Evolutionary conservation across 2,797 vertebrate genomes (phyloP).

Genomic region (Lerista edwardsae): DNA sequence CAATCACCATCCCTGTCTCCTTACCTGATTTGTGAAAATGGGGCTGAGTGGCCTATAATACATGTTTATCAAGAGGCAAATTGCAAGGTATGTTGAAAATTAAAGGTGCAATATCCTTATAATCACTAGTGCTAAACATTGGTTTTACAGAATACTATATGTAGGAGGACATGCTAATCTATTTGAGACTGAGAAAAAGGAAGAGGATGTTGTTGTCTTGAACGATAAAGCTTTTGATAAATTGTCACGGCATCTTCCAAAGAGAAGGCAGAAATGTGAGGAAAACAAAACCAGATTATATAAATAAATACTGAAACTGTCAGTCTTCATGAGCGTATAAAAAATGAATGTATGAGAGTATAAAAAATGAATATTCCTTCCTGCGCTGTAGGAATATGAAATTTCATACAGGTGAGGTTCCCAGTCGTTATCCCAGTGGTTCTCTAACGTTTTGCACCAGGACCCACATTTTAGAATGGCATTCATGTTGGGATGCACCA

Average conservation of each 20-base stretch:
- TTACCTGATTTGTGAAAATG: background rate
- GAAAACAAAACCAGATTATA: conserved; percentile 17
- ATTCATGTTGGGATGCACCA: too few species aligned
- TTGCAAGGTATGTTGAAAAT: conserved; percentile 12
- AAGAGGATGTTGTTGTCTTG: background rate
- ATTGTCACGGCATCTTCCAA: background rate
- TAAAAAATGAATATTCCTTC: background rate
- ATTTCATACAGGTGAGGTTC: too few species aligned
- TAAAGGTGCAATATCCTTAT: background rate
- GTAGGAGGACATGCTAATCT: conserved; percentile 6
- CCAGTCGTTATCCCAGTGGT: too few species aligned
- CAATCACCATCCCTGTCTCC: background rate
- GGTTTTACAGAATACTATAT: background rate
- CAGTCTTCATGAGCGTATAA: background rate
- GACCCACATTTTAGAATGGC: too few species aligned
- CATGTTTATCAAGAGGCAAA: background rate
- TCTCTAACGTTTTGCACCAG: too few species aligned
- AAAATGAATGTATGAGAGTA: background rate
- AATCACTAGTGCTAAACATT: background rate
- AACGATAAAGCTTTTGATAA: background rate
- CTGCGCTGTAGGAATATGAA: too few species aligned
- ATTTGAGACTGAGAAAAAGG: background rate
- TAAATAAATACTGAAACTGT: conserved; percentile 3
- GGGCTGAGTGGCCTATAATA: conserved; percentile 1
- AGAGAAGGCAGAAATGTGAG: background rate